These are phyloP conservation scores for Anoplophora glabripennis DNA, from an alignment of 1,140 invertebrate genomes.

Conservation along the genomic window DNA sequence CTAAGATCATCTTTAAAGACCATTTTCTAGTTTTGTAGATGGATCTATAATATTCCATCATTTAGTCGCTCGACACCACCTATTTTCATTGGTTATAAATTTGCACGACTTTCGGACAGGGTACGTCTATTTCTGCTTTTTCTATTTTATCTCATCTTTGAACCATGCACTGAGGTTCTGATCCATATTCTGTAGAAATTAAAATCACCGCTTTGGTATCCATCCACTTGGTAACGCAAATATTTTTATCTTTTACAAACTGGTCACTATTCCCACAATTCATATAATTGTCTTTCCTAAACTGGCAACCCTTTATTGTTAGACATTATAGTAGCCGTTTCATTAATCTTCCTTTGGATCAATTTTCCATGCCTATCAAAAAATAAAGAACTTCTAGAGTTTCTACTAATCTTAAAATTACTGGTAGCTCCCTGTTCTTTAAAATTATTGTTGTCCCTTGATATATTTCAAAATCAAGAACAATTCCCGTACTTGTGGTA, in stretches of 20 bases:
- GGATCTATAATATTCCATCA: no score
- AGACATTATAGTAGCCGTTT: constrained; percentile 19
- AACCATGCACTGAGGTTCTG: no score
- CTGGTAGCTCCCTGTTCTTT: constrained; percentile 12
- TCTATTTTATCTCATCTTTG: background rate
- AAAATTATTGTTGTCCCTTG: constrained; percentile 17
- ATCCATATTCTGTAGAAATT: background rate
- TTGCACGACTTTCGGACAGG: constrained; percentile 12
- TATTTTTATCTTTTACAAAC: constrained; percentile 14
- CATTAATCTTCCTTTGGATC: constrained; percentile 7
- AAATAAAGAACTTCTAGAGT: constrained; percentile 33
- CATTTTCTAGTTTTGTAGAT: no score
- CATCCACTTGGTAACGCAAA: no score
- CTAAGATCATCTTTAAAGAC: no score
- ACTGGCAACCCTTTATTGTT: constrained; percentile 14
- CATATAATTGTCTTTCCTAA: constrained; percentile 17
- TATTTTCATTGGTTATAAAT: constrained; percentile 20
- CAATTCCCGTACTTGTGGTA: constrained; percentile 22
- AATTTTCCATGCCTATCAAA: constrained; percentile 33
- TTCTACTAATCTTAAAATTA: constrained; percentile 24
- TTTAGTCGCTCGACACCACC: constrained; percentile 20
- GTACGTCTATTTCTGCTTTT: constrained; percentile 10
- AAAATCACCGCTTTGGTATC: constrained; percentile 24
- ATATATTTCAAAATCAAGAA: constrained; percentile 36
- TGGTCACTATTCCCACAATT: constrained; percentile 13